Percentiles rank a stretch among this genome's conserved stretches.
phyloP scores from a whole-genome alignment of 2,888 invertebrate genomes.

The Orthosia cruda region DNA sequence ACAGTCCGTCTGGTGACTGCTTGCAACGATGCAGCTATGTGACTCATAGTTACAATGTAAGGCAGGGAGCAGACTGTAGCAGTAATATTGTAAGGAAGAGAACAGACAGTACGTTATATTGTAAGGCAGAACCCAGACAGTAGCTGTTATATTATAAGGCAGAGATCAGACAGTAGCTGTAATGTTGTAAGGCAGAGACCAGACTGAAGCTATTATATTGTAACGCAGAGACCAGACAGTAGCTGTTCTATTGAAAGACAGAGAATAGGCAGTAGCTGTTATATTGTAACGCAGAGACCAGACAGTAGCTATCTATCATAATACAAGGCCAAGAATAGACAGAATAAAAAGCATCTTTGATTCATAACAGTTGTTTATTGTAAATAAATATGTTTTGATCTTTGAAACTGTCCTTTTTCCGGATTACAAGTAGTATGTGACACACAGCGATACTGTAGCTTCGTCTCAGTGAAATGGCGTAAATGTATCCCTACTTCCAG shows the following conservation, averaged over 20 bases:
- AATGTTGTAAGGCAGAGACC: slow-evolving; percentile 12
- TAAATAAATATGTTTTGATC: slow-evolving; percentile 3
- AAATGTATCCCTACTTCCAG: no score
- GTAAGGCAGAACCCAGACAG: slow-evolving; percentile 13
- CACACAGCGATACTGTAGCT: no score
- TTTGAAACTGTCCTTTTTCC: no score
- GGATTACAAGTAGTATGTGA: no score
- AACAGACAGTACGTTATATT: slow-evolving; percentile 1
- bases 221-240: slow-evolving; percentile 17
- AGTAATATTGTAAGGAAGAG: slow-evolving; percentile 10
- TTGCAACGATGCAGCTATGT: slow-evolving; percentile 28
- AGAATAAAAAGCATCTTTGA: slow-evolving; percentile 5
- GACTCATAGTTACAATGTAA: slow-evolving; percentile 37
- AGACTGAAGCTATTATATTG: neutral
- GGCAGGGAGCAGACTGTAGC: slow-evolving; percentile 3
- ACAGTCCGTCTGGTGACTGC: slow-evolving; percentile 35
- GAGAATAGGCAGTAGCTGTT: no score
- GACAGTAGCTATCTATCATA: neutral
- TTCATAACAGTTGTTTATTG: neutral
- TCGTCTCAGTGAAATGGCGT: no score
- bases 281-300: slow-evolving; percentile 10
- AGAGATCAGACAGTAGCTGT: neutral
- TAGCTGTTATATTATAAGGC: slow-evolving; percentile 8
- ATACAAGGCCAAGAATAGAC: slow-evolving; percentile 17
- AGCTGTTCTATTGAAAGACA: no score